Base-by-base conservation (phyloP, 37 sponge, comb jelly and placozoan species). In the Aphrocallistes beatrix region DNA sequence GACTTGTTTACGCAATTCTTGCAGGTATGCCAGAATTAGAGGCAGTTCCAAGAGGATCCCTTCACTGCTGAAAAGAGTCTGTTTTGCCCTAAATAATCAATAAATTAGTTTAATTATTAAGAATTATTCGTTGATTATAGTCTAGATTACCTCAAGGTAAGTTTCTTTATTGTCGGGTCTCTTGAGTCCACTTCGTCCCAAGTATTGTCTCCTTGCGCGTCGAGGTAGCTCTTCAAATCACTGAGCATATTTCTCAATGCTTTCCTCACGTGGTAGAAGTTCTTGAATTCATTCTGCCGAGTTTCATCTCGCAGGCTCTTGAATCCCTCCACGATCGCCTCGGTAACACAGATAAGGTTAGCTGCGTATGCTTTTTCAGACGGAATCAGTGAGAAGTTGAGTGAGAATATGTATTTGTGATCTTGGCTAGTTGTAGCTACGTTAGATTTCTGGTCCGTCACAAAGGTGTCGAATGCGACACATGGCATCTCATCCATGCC, bases 1-100 rank as follows among this genome's bases (percentile, higher is more conserved):
- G 75, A 60, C n/a, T 28, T 60, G 75, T 3, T 6, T 25, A 60
- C 75, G 75, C 28, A 60, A 30, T 60, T 60, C 75, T 60, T 60
- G 75, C 34, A 60, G 34, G 75, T 60, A 60, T 21, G 75, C 75
- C 75, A 60, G 75, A 28, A 60, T 60, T 3, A 30, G 28, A 60
- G 75, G 75, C 6, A 60, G n/a, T 30, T 60, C 75, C 6, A 60
- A 30, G 75, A 60, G 75, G 8, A 60, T 60, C 75, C 75, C 75
- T 13, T 60, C 75, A 60, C 75, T 60, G 75, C 75, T 60, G 75
- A 60, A 60, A 3, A 60, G 75, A 25, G 75, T 60, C 75, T 60
- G 75, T 60, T 60, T 60, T 13, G 8, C 75, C 75, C 75, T 60
- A 60, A 19, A n/a, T n/a, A n/a, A n/a, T n/a, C n/a, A n/a, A n/a